Evolutionary conservation across 2,113 vertebrate genomes (phyloP).

Genomic region (Catharus bicknelli): DNA sequence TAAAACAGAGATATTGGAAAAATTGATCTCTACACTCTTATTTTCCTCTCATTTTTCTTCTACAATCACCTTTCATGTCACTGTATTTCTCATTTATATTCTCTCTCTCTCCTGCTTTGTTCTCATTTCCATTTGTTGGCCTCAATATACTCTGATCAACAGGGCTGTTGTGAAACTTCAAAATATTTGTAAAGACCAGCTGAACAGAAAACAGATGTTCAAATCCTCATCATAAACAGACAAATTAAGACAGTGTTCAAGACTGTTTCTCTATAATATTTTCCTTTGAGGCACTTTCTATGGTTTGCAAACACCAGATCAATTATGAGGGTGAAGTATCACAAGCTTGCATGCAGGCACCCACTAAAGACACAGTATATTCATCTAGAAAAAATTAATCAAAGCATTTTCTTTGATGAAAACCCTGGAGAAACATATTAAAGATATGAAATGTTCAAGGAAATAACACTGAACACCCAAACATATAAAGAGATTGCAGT

Average conservation of each 20-base stretch:
- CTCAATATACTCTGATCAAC: not conserved
- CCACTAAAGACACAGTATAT: not conserved
- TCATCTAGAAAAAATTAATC: slow-evolving; percentile 22
- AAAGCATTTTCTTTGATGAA: slow-evolving; percentile 15
- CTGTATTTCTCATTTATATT: not conserved
- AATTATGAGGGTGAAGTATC: slow-evolving; percentile 34
- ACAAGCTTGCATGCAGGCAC: not conserved
- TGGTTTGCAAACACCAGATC: slow-evolving; percentile 23
- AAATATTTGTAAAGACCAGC: not conserved
- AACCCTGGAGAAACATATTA: slow-evolving; percentile 12
- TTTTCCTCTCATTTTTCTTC: not conserved
- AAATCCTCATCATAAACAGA: slow-evolving; percentile 12
- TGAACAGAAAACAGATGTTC: slow-evolving; percentile 28
- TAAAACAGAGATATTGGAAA: not conserved
- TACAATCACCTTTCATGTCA: not conserved
- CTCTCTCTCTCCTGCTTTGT: not conserved
- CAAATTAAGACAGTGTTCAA: slow-evolving; percentile 6
- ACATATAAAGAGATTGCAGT: not conserved
- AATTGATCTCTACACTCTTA: not conserved
- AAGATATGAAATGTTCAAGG: not conserved
- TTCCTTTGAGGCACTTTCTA: slow-evolving; percentile 38
- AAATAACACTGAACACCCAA: not conserved
- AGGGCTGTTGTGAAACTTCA: not conserved
- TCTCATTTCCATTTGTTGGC: not conserved
- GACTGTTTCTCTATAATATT: not conserved